Percentiles rank a stretch among this genome's conserved stretches.
These are phyloP conservation scores for Lagopus leucura DNA, from an alignment of 2,113 vertebrate genomes.

Conservation along the genomic window DNA sequence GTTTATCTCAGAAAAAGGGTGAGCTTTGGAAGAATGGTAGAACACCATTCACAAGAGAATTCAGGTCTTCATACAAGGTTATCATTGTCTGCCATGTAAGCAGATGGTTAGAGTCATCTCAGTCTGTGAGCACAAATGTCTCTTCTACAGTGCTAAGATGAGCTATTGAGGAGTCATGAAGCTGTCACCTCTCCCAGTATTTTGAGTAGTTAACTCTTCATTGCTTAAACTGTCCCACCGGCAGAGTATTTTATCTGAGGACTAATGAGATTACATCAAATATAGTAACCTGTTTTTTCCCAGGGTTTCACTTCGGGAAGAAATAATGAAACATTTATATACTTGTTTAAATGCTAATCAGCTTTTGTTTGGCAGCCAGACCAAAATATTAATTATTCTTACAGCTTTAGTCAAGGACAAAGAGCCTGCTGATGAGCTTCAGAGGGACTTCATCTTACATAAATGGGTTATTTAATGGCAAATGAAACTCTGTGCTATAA, in stretches of 20 bases:
- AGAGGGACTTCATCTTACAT: constrained; percentile 11
- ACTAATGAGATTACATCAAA: background rate
- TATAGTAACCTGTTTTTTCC: background rate
- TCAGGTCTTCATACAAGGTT: background rate
- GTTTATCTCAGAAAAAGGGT: background rate
- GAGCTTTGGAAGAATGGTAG: background rate
- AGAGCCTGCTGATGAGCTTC: constrained; percentile 29
- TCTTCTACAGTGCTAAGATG: background rate
- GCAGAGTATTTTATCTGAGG: background rate
- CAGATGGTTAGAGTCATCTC: background rate
- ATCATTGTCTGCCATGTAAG: background rate
- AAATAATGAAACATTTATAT: constrained; percentile 54
- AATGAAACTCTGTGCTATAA: constrained; percentile 8
- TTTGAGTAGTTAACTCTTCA: background rate
- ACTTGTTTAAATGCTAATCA: constrained; percentile 67
- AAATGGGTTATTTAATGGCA: constrained; percentile 23
- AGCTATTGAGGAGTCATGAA: background rate
- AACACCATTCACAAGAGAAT: background rate
- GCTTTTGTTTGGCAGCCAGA: constrained; percentile 55
- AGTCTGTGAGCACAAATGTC: background rate
- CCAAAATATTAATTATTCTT: constrained; percentile 68
- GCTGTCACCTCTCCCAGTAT: background rate
- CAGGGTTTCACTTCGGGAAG: background rate
- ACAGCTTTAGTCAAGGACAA: constrained; percentile 45
- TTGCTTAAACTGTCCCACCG: background rate